Conservation (phyloP, 1,140 invertebrate species). For the Leptoteleia sp. region DNA sequence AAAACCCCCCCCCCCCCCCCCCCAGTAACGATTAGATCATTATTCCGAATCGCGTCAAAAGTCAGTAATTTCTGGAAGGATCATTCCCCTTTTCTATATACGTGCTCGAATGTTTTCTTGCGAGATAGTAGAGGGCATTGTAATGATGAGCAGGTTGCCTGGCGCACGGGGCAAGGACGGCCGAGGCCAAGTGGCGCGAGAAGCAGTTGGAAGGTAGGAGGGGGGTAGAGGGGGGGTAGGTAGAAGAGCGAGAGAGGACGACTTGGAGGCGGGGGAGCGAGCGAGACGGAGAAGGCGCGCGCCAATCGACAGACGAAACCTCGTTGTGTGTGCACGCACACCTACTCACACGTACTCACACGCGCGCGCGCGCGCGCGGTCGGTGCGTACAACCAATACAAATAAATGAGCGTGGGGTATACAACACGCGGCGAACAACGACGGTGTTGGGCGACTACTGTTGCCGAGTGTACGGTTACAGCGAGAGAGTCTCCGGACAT, state of each 20-base stretch:
- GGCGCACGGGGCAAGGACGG: conserved; percentile 79
- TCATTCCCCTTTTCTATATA: conserved; percentile 44
- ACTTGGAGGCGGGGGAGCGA: not conserved
- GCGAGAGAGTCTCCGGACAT: conserved; percentile 28
- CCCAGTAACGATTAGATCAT: too few relatives aligned
- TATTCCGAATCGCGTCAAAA: conserved; percentile 11
- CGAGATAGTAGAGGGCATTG: conserved; percentile 72
- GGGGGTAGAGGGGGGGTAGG: not conserved
- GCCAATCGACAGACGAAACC: conserved; percentile 33
- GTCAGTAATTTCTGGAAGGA: conserved; percentile 39
- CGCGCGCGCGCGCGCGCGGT: not conserved
- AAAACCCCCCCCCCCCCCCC: too few relatives aligned
- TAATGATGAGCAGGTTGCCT: conserved; percentile 74
- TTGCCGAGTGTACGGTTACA: conserved; percentile 48
- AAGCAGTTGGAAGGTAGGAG: conserved; percentile 33
- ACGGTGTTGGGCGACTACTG: conserved; percentile 32
- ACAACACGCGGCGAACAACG: conserved; percentile 43
- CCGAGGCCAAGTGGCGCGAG: conserved; percentile 74
- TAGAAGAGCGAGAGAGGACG: not conserved
- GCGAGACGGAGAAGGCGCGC: conserved; percentile 4
- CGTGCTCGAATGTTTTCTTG: conserved; percentile 75
- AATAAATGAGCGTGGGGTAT: conserved; percentile 13
- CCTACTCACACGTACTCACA: not conserved
- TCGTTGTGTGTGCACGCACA: not conserved
- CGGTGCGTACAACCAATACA: conserved; percentile 52